phyloP scores from a whole-genome alignment of 1,140 invertebrate genomes.

The Cylas formicarius region DNA sequence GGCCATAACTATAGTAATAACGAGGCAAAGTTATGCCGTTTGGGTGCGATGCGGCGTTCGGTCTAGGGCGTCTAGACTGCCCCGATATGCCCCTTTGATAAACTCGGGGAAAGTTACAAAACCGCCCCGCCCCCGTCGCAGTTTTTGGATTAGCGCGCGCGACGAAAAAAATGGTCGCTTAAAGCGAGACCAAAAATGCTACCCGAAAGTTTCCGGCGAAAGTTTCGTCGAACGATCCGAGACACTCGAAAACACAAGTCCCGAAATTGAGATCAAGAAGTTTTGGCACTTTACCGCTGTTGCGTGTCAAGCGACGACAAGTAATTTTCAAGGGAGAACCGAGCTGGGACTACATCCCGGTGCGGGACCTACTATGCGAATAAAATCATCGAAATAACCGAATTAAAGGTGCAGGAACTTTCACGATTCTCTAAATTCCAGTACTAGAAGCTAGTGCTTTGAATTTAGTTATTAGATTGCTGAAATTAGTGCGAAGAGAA shows the following conservation, averaged over 20 bases:
- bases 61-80: slow-evolving; percentile 16
- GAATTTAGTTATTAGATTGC: too few species aligned
- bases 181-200: neutral
- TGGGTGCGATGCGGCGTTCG: slow-evolving; percentile 15
- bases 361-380: too few species aligned
- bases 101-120: slow-evolving; percentile 12
- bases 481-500: too few species aligned
- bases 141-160: slow-evolving; percentile 6
- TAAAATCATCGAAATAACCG: too few species aligned
- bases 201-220: neutral
- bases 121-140: slow-evolving; percentile 2
- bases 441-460: too few species aligned
- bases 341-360: too few species aligned
- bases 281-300: slow-evolving; percentile 21
- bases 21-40: slow-evolving; percentile 19
- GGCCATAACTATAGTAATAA: slow-evolving; percentile 18
- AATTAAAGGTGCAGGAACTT: too few species aligned
- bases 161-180: neutral
- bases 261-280: slow-evolving; percentile 21
- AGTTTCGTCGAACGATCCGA: too few species aligned
- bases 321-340: slow-evolving; percentile 13
- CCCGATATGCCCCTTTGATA: slow-evolving; percentile 18
- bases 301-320: slow-evolving; percentile 21
- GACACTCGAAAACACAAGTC: slow-evolving; percentile 13
- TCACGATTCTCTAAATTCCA: too few species aligned